Base-by-base conservation (phyloP, 35 echinoderm and acorn worm species). In the Anneissia japonica region DNA sequence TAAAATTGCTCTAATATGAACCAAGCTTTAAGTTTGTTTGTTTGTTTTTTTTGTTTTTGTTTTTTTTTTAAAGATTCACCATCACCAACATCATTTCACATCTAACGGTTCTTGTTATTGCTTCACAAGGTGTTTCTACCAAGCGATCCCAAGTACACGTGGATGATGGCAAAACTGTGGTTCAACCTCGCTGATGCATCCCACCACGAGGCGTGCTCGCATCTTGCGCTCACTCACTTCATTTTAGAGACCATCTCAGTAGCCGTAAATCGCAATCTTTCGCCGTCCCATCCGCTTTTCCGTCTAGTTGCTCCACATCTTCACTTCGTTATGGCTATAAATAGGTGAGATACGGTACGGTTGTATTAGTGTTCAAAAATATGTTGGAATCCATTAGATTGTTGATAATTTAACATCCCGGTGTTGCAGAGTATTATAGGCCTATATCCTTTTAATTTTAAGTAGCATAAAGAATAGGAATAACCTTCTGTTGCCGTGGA, bases 21-120 rank as follows among this genome's bases (percentile, higher is more conserved):
- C n/a, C n/a, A n/a, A n/a, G n/a, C n/a, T n/a, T n/a, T n/a, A n/a
- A n/a, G n/a, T n/a, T n/a, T n/a, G n/a, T n/a, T n/a, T n/a, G n/a
- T n/a, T n/a, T 41, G 19, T 37, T 17, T 82, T 29, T 46, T 28
- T 74, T 21, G 0, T 85, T 30, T 17, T 41, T 29, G 21, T 81
- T 80, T 81, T 23, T n/a, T n/a, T n/a, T n/a, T 36, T 74, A 29
- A 32, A n/a, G 17, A 33, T 85, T 37, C 29, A 51, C 10, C 11
- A 35, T 36, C n/a, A n/a, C n/a, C n/a, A n/a, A n/a, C n/a, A n/a
- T n/a, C n/a, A n/a, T n/a, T n/a, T 36, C 84, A 91, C 83, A 74
- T 91, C 37, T 96, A n/a, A n/a, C n/a, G n/a, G n/a, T n/a, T 64
- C 51, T 64, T 23, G 19, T 23, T n/a, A n/a, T n/a, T 56, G 21